These are phyloP conservation scores for Drosophila seclusa DNA, from an alignment of 2,888 invertebrate species.

Conservation along the genomic window DNA sequence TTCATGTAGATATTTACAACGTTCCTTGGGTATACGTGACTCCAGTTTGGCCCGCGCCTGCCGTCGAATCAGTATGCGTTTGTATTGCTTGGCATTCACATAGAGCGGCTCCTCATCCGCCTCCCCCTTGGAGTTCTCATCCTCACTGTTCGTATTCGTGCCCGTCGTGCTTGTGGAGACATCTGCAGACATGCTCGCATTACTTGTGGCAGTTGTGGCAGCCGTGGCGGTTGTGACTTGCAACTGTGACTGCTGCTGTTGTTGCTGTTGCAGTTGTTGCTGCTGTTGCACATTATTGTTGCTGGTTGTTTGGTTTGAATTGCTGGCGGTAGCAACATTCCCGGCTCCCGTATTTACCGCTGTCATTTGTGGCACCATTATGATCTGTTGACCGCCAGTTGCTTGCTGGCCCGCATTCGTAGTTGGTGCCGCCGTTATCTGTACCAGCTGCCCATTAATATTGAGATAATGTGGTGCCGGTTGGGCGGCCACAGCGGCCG, in stretches of 20 bases:
- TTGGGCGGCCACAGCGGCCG: slow-evolving; percentile 60
- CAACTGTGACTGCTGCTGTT: slow-evolving; percentile 30
- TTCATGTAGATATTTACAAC: slow-evolving; percentile 99
- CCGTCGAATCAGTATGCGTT: slow-evolving; percentile 96
- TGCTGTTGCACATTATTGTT: slow-evolving; percentile 32
- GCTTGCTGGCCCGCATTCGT: slow-evolving; percentile 66
- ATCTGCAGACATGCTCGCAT: slow-evolving; percentile 47
- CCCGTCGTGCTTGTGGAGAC: slow-evolving; percentile 70
- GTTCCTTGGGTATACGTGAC: slow-evolving; percentile 97
- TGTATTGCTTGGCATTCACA: slow-evolving; percentile 99
- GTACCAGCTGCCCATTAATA: slow-evolving; percentile 84
- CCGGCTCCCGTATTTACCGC: slow-evolving; percentile 64
- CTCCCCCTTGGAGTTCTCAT: slow-evolving; percentile 79
- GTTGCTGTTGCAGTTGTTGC: slow-evolving; percentile 39
- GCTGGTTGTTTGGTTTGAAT: slow-evolving; percentile 22
- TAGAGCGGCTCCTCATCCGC: slow-evolving; percentile 97
- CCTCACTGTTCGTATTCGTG: slow-evolving; percentile 71
- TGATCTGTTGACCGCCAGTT: slow-evolving; percentile 75
- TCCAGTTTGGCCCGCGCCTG: slow-evolving; percentile 98
- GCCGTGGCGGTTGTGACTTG: slow-evolving; percentile 19
- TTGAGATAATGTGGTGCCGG: slow-evolving; percentile 87
- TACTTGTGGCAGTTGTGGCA: slow-evolving; percentile 15
- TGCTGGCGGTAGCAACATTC: slow-evolving; percentile 42
- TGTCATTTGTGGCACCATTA: slow-evolving; percentile 80
- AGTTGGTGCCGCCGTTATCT: slow-evolving; percentile 80